Base-by-base conservation (phyloP, 2,888 invertebrate genomes). In the Artemia sinica region DNA sequence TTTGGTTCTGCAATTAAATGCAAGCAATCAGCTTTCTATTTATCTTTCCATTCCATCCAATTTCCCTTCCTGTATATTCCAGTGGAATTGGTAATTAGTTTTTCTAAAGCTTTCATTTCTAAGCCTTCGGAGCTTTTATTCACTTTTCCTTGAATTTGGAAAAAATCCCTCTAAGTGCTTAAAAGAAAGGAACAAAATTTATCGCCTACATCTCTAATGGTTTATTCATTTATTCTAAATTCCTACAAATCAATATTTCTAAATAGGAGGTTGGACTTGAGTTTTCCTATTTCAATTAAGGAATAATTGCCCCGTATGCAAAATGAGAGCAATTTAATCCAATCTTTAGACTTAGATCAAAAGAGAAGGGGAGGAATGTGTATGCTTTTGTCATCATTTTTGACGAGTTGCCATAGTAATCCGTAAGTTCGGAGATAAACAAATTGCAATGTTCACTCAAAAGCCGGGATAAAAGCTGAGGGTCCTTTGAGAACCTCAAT, bases 251-350 rank as follows among this genome's bases (percentile, higher is more conserved):
- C 58, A 18, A 58, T 58, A 58, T 8, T 58, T 58, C 14, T n/a
- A 18, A n/a, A 58, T 58, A 10, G 58, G 58, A 58, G 58, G 58
- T 28, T 28, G 28, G 28, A 28, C 1, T 4, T 28, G 1, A 4
- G 10, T 8, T 58, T n/a, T 58, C 58, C 58, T 58, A 18, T 58
- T 58, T 58, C 58, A 58, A 58, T 58, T 58, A 58, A 14, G 58
- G 58, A 18, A 18, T 58, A 58, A 58, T 58, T 58, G 58, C 58
- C 58, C 58, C 58, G 28, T 58, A 58, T 58, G 58, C 58, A 58
- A 58, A 58, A 58, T 58, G 58, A 58, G 58, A 58, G 58, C 18
- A 18, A 58, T 58, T 58, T 58, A 58, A 58, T 58, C 58, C 58
- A 58, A 58, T 58, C 58, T 58, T 58, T 18, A 14, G 58, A 58